phyloP scores from a whole-genome alignment of 2,888 invertebrate genomes.

The Sminthurinus aureus region DNA sequence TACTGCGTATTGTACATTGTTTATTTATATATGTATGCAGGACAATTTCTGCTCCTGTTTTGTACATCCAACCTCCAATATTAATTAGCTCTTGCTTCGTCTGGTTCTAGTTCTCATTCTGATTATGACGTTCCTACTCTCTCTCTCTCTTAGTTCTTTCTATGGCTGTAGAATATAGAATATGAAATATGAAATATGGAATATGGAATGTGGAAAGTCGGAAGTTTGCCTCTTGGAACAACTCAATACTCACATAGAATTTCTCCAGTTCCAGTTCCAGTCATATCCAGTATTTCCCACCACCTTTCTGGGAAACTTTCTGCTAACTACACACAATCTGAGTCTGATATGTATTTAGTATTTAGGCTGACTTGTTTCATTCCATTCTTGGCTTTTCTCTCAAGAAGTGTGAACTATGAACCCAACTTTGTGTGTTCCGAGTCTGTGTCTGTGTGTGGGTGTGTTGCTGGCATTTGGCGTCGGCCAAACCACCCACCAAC shows the following conservation, averaged over 20 bases:
- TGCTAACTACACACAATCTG: no score
- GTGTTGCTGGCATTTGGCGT: neutral
- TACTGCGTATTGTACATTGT: neutral
- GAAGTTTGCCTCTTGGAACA: no score
- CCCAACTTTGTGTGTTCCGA: constrained; percentile 4
- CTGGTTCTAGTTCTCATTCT: neutral
- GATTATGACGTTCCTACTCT: neutral
- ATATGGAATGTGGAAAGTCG: no score
- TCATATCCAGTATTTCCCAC: no score
- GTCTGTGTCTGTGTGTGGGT: neutral
- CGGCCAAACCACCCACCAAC: neutral
- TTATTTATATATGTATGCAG: neutral
- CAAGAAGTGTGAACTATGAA: neutral
- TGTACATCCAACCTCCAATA: constrained; percentile 3
- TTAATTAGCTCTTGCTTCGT: constrained; percentile 17
- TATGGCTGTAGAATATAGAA: no score
- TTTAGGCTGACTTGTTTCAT: no score
- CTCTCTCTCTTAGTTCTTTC: no score
- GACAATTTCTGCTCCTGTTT: constrained; percentile 2
- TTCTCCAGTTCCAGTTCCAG: no score
- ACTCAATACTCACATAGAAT: no score
- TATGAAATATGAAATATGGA: no score
- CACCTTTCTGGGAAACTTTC: no score
- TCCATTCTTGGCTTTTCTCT: neutral
- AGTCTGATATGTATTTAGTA: no score